Base-by-base conservation (phyloP, 2,113 vertebrate genomes). In the Poicephalus meyeri region DNA sequence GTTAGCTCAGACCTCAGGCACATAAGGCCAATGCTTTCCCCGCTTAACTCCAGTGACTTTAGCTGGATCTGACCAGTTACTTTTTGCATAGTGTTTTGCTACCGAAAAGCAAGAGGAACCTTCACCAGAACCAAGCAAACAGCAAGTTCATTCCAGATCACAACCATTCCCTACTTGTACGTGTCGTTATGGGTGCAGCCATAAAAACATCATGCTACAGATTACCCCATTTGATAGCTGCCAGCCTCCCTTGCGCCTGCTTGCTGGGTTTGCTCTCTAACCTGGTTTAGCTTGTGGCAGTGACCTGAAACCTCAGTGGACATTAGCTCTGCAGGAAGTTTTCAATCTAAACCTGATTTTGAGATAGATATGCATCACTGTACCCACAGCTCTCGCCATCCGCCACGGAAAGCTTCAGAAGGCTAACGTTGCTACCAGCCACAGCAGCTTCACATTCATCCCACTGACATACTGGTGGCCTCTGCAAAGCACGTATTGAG, bases 261-360 rank as follows among this genome's bases (percentile, higher is more conserved):
- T 20, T 21, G 61, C 86, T 85, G 69, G 31, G 82, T 95, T 78
- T 93, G 91, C 90, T 88, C 80, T 61, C 88, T 83, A 94, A 94
- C 93, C 58, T 61, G 58, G 93, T 39, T 69, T 92, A 88, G 70
- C 71, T 92, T 15, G 13, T 89, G 60, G 94, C 74, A 65, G 88
- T 90, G 96, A 96, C 93, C 95, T 86, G 52, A 88, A 93, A 93
- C 69, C 2, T 21, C 52, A 65, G 46, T 26, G 93, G 93, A 85
- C 84, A 95, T 88, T 73, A 93, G 66, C 65, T 93, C 56, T 92
- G 81, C 88, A 93, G 93, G 91, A 97, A 96, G 94, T 66, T 93
- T 93, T 95, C 86, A 93, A 96, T 69, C 80, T 0, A 0, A 88
- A 65, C 63, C 52, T 44, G 88, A 74, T 80, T 94, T 68, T 66